phyloP scores from a whole-genome alignment of 2,113 vertebrate genomes.

The Caretta caretta region DNA sequence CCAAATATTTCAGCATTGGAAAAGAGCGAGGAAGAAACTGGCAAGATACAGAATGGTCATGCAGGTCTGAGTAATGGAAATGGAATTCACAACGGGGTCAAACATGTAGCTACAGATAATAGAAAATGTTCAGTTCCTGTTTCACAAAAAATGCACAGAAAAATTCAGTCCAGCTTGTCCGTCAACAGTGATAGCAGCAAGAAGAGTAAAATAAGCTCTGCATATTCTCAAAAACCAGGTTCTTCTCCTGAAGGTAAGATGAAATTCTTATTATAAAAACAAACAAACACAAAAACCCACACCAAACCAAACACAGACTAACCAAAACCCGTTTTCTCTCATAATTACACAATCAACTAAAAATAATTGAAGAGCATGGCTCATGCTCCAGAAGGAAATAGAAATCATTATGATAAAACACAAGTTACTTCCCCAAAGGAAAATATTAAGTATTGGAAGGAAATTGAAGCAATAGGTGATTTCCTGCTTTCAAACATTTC shows the following conservation, averaged over 20 bases:
- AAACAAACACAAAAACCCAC: neutral
- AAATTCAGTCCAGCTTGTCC: slow-evolving; percentile 94
- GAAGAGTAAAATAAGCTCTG: slow-evolving; percentile 91
- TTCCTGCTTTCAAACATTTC: slow-evolving; percentile 52
- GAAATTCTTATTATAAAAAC: slow-evolving; percentile 27
- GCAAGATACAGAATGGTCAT: slow-evolving; percentile 82
- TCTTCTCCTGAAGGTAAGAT: slow-evolving; percentile 94
- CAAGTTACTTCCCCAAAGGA: slow-evolving; percentile 58
- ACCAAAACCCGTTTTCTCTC: slow-evolving; percentile 14
- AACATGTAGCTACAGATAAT: slow-evolving; percentile 72
- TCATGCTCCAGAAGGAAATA: slow-evolving; percentile 63
- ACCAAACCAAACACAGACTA: slow-evolving; percentile 9
- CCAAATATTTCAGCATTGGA: slow-evolving; percentile 78
- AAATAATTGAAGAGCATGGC: slow-evolving; percentile 60
- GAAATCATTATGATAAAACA: slow-evolving; percentile 65
- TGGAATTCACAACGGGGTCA: slow-evolving; percentile 81
- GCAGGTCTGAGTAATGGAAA: slow-evolving; percentile 80
- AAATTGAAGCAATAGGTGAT: slow-evolving; percentile 47
- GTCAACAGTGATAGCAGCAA: slow-evolving; percentile 92
- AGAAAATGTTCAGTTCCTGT: slow-evolving; percentile 86
- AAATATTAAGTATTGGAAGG: slow-evolving; percentile 54
- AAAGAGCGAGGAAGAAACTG: slow-evolving; percentile 78
- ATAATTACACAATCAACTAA: slow-evolving; percentile 60
- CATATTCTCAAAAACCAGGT: slow-evolving; percentile 88
- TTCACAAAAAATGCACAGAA: slow-evolving; percentile 93